Percentiles rank a stretch among this genome's conserved stretches.
Conservation (phyloP, 1,140 invertebrate genomes). For the Latrodectus geometricus region DNA sequence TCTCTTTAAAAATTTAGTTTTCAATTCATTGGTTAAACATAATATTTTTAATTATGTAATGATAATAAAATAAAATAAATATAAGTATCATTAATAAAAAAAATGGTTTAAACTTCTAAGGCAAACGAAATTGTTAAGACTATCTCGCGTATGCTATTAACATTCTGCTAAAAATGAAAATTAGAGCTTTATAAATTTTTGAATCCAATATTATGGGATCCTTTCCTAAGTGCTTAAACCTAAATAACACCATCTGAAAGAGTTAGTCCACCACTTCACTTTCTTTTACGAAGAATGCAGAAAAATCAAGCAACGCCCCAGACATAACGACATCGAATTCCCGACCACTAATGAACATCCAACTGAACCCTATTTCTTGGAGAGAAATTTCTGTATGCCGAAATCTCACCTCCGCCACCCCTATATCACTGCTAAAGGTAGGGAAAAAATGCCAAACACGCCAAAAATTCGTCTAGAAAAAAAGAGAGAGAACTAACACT, state of each 20-base stretch:
- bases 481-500: neutral
- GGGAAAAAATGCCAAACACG: neutral
- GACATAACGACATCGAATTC: neutral
- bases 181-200: too few relatives aligned
- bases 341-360: neutral
- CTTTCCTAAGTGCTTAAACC: neutral
- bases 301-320: neutral
- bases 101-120: too few relatives aligned
- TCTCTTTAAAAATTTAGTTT: too few relatives aligned
- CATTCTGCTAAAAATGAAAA: too few relatives aligned
- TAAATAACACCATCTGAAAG: neutral
- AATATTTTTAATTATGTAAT: too few relatives aligned
- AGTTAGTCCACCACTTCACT: neutral
- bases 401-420: neutral
- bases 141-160: too few relatives aligned
- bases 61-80: too few relatives aligned
- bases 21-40: too few relatives aligned
- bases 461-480: neutral
- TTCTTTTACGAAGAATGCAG: neutral
- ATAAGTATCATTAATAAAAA: too few relatives aligned
- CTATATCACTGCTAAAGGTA: neutral
- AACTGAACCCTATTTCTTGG: neutral
- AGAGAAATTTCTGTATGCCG: neutral
- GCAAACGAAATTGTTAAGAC: too few relatives aligned
- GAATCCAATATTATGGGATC: too few relatives aligned